Evolutionary conservation across 2,797 vertebrate species (phyloP).

Genomic region (Leptatherina wallacei): DNA sequence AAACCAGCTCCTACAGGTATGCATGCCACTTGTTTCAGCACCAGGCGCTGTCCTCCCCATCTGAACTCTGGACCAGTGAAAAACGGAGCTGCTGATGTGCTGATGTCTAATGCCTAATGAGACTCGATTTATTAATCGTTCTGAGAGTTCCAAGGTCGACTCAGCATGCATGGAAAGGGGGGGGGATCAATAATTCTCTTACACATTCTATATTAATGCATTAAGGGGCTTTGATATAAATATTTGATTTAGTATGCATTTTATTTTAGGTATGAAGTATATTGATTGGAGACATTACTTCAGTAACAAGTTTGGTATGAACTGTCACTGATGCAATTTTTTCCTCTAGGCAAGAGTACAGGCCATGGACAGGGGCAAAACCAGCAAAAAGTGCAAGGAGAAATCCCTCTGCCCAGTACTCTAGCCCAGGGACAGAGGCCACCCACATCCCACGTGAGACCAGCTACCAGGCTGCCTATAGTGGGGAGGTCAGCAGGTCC

Average conservation of each 20-base stretch:
- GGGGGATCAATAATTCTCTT: slow-evolving; percentile 52
- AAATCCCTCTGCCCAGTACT: slow-evolving; percentile 76
- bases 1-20: slow-evolving; percentile 84
- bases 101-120: slow-evolving; percentile 14
- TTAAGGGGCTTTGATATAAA: neutral
- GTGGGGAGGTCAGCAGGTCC: slow-evolving; percentile 77
- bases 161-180: slow-evolving; percentile 12
- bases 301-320: neutral
- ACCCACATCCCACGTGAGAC: slow-evolving; percentile 80
- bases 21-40: slow-evolving; percentile 37
- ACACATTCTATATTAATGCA: slow-evolving; percentile 15
- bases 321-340: slow-evolving; percentile 23
- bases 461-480: slow-evolving; percentile 90
- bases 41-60: slow-evolving; percentile 38
- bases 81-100: slow-evolving; percentile 6
- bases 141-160: slow-evolving; percentile 24
- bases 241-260: slow-evolving; percentile 9
- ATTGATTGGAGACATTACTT: neutral
- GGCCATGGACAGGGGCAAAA: slow-evolving; percentile 88
- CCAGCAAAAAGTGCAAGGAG: slow-evolving; percentile 86
- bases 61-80: neutral
- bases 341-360: slow-evolving; percentile 88
- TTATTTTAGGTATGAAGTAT: slow-evolving; percentile 2
- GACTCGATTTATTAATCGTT: slow-evolving; percentile 36
- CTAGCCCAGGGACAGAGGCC: slow-evolving; percentile 79